Conservation (phyloP, 2,888 invertebrate genomes). For the Drosophila prostipennis region DNA sequence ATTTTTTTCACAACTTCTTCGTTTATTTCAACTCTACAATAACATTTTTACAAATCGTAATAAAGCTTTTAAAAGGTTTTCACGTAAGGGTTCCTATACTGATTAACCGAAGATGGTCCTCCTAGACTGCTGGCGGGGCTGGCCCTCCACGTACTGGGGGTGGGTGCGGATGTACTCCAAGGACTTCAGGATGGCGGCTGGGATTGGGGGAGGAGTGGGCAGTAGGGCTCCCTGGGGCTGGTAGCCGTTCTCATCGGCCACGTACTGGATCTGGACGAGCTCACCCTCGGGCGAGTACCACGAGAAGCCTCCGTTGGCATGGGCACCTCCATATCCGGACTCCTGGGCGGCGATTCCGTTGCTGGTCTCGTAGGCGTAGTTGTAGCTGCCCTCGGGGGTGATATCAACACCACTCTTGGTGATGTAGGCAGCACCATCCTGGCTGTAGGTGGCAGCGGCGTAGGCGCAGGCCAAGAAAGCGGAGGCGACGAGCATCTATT, state of each 20-base stretch:
- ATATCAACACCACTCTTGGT: slow-evolving; percentile 49
- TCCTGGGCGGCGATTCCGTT: slow-evolving; percentile 87
- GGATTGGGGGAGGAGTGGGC: slow-evolving; percentile 82
- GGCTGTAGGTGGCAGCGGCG: slow-evolving; percentile 36
- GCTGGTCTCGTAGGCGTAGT: slow-evolving; percentile 85
- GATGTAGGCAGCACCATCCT: slow-evolving; percentile 56
- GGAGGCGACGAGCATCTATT: slow-evolving; percentile 61
- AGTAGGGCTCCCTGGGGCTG: slow-evolving; percentile 76
- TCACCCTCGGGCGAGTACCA: slow-evolving; percentile 80
- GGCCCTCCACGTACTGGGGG: slow-evolving; percentile 67
- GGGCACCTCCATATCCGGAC: slow-evolving; percentile 85
- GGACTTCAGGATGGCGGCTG: slow-evolving; percentile 69
- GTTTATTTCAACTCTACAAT: slow-evolving; percentile 23
- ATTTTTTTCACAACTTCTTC: slow-evolving; percentile 9
- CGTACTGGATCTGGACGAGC: slow-evolving; percentile 63
- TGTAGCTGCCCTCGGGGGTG: slow-evolving; percentile 83
- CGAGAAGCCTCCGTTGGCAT: slow-evolving; percentile 77
- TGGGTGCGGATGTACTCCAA: slow-evolving; percentile 81
- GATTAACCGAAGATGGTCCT: neutral
- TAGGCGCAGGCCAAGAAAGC: slow-evolving; percentile 59
- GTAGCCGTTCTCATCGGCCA: slow-evolving; percentile 80
- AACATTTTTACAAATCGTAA: slow-evolving; percentile 18
- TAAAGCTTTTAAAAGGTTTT: slow-evolving; percentile 35
- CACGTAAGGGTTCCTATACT: neutral
- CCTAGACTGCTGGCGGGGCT: neutral